These are phyloP conservation scores for Cremastinae sp. DNA, from an alignment of 2,888 invertebrate species.

Conservation along the genomic window DNA sequence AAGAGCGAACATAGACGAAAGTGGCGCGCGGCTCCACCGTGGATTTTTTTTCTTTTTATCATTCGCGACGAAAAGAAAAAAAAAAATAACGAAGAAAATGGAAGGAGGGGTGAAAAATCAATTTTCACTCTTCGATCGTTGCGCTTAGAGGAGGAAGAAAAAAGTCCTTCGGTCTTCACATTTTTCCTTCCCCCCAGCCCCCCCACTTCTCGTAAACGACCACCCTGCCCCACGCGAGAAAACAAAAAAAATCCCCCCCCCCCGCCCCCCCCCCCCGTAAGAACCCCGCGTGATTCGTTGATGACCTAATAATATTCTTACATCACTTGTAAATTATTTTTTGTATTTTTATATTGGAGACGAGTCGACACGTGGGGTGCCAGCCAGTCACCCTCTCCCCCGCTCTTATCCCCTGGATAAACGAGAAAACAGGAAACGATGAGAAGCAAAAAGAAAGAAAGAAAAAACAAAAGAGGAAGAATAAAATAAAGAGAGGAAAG, in stretches of 20 bases:
- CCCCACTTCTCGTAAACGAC: too few species aligned
- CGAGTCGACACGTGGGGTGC: conserved; percentile 58
- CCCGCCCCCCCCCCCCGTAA: conserved; percentile 4
- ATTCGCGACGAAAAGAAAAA: too few species aligned
- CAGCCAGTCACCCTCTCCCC: conserved; percentile 38
- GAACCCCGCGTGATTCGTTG: conserved; percentile 57
- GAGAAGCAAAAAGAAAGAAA: too few species aligned
- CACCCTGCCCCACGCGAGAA: background rate
- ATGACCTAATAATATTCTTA: conserved; percentile 55
- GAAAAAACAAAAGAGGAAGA: too few species aligned
- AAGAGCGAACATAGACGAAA: conserved; percentile 35
- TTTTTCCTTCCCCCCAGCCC: too few species aligned
- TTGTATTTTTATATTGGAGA: conserved; percentile 66
- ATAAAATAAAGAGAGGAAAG: too few species aligned
- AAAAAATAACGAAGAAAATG: too few species aligned
- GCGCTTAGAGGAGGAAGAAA: background rate
- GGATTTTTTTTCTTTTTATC: too few species aligned
- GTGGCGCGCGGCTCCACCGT: too few species aligned
- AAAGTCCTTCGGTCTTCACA: too few species aligned
- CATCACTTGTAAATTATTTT: conserved; percentile 66
- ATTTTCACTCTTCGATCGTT: conserved; percentile 13
- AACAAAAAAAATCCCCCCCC: background rate
- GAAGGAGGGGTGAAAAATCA: too few species aligned
- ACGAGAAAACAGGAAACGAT: too few species aligned
- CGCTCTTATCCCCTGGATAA: conserved; percentile 34